Base-by-base conservation (phyloP, 2,113 vertebrate genomes). In the Sinocyclocheilus grahami region DNA sequence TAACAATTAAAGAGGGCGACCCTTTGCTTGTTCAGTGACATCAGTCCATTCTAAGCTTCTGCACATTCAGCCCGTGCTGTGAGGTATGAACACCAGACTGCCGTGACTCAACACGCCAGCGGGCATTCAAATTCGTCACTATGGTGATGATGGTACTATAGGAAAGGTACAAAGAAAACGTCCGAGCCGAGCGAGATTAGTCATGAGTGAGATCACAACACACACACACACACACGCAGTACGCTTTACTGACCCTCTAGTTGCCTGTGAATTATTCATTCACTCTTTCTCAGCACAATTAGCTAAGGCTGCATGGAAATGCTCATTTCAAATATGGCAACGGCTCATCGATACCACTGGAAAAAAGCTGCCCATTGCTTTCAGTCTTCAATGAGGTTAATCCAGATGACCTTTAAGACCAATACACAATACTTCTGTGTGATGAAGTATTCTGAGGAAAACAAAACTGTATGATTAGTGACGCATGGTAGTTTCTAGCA, bases 221-320 rank as follows among this genome's bases (percentile, higher is more conserved):
- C 27, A 30, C 76, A 37, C 42, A 51, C 39, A 86, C 90, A 89
- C 77, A 39, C 48, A 53, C n/a, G 86, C 90, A 89, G 74, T 87
- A 91, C 37, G 88, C 89, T 91, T 92, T 90, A 90, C 79, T 90
- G 91, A 91, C 91, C 89, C 90, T 74, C 88, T 69, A 83, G 65
- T 71, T 30, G 42, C 24, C 67, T 39, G 67, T 83, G 46, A 83
- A 71, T 83, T 69, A 83, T 83, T 83, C 1, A 83, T 83, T 55
- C 48, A 39, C 63, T 37, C 20, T 80, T 63, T 72, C 81, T 83
- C 37, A 65, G 55, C 33, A 65, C 60, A 53, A 37, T 48, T 67
- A 78, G 58, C 9, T 1, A 13, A 53, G 30, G 16, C 53, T 77
- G 16, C 30, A 77, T 85, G 3, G 24, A 14, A 58, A 85, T 53